Base-by-base conservation (phyloP, 2,888 invertebrate genomes). In the Mythimna vitellina region DNA sequence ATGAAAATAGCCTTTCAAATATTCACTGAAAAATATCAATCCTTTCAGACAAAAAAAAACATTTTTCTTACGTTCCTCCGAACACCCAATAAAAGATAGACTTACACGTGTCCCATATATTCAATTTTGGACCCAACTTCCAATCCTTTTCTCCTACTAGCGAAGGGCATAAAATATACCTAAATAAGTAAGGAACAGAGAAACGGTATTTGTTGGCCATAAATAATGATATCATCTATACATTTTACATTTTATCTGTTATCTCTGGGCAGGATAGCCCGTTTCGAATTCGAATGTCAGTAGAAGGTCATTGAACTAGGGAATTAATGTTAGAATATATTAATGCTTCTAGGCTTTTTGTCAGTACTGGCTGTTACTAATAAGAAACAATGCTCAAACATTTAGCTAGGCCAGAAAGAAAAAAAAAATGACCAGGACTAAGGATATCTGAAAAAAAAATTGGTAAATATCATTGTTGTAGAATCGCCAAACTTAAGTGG, bases 181-280 rank as follows among this genome's bases (percentile, higher is more conserved):
- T 60, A 72, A 66, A 64, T 72, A 57, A 65, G 62, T 80, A 62
- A 63, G 35, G 4, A 60, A 54, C 35, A 32, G 14, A n/a, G 66
- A 72, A 68, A 70, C 66, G 73, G 83, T 79, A 82, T 70, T 71
- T 76, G 51, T 62, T 58, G 60, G 54, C 70, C 73, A 83, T 85
- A 85, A 83, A 83, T 85, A 71, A 83, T 73, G 85, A 83, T 85
- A 42, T 53, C 73, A 83, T 85, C 64, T 66, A 49, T 57, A 77
- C 71, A 69, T 84, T 83, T 75, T 76, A 85, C 77, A 71, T 82
- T 79, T 77, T 42, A 69, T 53, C 72, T 29, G 70, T 72, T 85
- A 83, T 83, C 83, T 73, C 8, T 14, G 64, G 64, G 63, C 70
- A 53, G 54, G 63, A 62, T 66, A 64, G 51, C 12, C 46, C 53